phyloP scores from a whole-genome alignment of 2,797 vertebrate species.

The Emys orbicularis region DNA sequence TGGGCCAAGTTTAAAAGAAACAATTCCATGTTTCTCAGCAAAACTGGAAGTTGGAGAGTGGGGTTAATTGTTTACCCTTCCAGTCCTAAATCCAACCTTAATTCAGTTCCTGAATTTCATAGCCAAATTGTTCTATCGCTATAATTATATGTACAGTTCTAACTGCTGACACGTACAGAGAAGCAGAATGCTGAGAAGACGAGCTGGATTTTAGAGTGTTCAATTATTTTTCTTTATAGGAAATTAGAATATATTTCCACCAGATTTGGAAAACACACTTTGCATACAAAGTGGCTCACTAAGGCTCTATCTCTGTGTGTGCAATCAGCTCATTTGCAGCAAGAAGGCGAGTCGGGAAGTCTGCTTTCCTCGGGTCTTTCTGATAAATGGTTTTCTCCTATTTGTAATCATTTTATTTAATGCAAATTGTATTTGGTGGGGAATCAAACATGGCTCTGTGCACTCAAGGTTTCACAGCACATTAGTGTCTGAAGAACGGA shows the following conservation, averaged over 20 bases:
- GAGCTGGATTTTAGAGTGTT: neutral
- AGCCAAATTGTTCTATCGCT: neutral
- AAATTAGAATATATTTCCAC: neutral
- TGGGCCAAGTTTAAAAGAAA: neutral
- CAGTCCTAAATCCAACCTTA: neutral
- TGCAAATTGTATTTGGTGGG: neutral
- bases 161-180: neutral
- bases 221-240: neutral
- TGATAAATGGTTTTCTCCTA: neutral
- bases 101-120: neutral
- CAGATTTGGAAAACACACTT: neutral
- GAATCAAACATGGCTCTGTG: neutral
- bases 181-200: neutral
- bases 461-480: neutral
- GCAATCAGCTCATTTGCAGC: neutral
- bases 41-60: neutral
- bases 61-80: neutral
- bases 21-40: neutral
- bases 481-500: neutral
- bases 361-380: neutral
- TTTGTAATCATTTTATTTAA: neutral
- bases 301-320: neutral
- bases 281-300: neutral
- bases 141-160: neutral
- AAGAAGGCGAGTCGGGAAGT: neutral